Conservation (phyloP, 1,140 invertebrate species). For the Aricia agestis region DNA sequence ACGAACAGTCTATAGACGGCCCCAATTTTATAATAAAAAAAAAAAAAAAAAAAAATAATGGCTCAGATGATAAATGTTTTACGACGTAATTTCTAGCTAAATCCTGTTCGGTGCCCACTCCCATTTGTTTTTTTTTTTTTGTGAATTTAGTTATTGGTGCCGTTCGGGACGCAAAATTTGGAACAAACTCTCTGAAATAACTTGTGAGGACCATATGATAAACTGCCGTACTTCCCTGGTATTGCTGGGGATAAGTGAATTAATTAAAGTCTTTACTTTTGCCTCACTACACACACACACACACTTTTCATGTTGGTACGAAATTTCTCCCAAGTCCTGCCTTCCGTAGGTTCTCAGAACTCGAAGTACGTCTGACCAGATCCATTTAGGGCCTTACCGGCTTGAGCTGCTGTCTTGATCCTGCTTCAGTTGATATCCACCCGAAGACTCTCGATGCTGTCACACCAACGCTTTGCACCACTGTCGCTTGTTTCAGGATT, state of each 20-base stretch:
- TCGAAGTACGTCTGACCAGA: background rate
- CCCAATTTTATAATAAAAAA: too few relatives aligned
- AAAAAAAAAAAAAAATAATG: too few relatives aligned
- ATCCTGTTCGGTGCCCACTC: conserved; percentile 29
- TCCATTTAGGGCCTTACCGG: background rate
- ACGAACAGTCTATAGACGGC: too few relatives aligned
- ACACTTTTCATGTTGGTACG: conserved; percentile 18
- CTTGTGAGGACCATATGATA: too few relatives aligned
- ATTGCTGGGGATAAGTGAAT: conserved; percentile 37
- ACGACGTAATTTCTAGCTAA: too few relatives aligned
- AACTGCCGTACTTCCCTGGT: conserved; percentile 34
- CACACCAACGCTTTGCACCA: too few relatives aligned
- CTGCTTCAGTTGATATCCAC: background rate
- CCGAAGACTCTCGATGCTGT: background rate
- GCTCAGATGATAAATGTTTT: too few relatives aligned
- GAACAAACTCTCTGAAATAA: too few relatives aligned
- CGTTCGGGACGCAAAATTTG: too few relatives aligned
- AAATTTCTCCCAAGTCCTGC: background rate
- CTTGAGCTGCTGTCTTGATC: too few relatives aligned
- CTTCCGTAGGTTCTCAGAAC: background rate
- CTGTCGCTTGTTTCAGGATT: background rate
- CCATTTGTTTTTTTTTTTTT: conserved; percentile 29
- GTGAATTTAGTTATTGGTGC: too few relatives aligned
- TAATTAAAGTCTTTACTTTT: conserved; percentile 29
- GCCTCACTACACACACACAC: conserved; percentile 28